Evolutionary conservation across 2,888 invertebrate species (phyloP), one percentile per base, ranked within the genome.

Genomic region (Crematogaster levior): DNA sequence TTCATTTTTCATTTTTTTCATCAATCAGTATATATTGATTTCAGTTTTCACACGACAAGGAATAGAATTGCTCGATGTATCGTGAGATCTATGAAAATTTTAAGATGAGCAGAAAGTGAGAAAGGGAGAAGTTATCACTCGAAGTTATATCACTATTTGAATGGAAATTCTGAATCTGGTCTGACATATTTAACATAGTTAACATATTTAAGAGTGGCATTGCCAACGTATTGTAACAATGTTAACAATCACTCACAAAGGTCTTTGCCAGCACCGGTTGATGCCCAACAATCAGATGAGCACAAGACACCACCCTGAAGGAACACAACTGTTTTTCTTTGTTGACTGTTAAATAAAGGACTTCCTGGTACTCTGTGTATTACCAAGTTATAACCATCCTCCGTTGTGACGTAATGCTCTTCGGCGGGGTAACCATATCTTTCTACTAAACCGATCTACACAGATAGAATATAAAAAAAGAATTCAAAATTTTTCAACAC

Each of bases 281-380:
- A 74, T 10, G 93, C 91, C 93, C 93, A 94, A 0, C 83, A 34
- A 68, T 94, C 94, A 0, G 94, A 93, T 3, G 94, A 91, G 1
- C 85, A 86, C 0, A 90, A 4, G 0, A 93, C 1, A 40, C 93
- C 93, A 60, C 93, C 93, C 61, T 91, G 91, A n/a, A 93, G 10
- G 27, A 91, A 91, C 63, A 92, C 85, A 12, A 92, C 84, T 4
- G 90, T 90, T 83, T 92, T 93, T 12, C 85, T 90, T 40, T 40
- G 58, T 40, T 58, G 84, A 21, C 81, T 83, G 0, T 90, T 86
- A n/a, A 80, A 86, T 12, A 79, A 70, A 3, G 93, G 91, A 72
- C 90, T 91, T 5, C 90, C 89, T 0, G 93, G 90, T 83, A 94
- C 93, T 75, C 93, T 87, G 75, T 93, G 92, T 66, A 93, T 46